Percentiles rank a stretch among this genome's conserved stretches.
Evolutionary conservation across 1,140 invertebrate species (phyloP).

Genomic region (Campoletis sonorensis): DNA sequence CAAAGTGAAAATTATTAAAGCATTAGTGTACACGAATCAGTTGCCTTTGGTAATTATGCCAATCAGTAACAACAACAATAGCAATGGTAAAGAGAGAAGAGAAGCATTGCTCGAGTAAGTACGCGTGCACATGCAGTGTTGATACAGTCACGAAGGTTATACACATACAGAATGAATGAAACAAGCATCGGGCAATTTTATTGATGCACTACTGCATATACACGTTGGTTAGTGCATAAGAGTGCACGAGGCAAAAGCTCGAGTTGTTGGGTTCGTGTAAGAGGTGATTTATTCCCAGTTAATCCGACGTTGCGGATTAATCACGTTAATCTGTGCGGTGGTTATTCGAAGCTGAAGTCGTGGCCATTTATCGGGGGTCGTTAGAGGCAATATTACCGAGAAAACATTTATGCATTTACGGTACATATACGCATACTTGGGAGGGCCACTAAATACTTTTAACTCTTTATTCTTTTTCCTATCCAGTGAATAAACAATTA

Average conservation of each 20-base stretch:
- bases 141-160: slow-evolving; percentile 34
- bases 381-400: slow-evolving; percentile 33
- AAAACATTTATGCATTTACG: not conserved
- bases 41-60: not conserved
- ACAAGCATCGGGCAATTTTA: slow-evolving; percentile 34
- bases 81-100: not conserved
- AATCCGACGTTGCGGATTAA: slow-evolving; percentile 34
- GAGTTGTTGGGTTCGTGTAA: slow-evolving; percentile 7
- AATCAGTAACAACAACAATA: not conserved
- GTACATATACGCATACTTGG: not conserved
- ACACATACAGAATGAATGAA: slow-evolving; percentile 6
- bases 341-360: slow-evolving; percentile 33
- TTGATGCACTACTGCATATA: slow-evolving; percentile 35
- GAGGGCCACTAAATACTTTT: slow-evolving; percentile 17
- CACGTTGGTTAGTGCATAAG: slow-evolving; percentile 4
- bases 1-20: slow-evolving; percentile 51
- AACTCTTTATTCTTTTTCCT: not conserved
- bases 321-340: slow-evolving; percentile 28
- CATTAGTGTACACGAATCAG: slow-evolving; percentile 29
- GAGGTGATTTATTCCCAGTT: slow-evolving; percentile 34
- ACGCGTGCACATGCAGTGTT: slow-evolving; percentile 9
- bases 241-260: not conserved
- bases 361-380: slow-evolving; percentile 39
- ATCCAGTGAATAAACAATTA: not conserved
- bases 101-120: not conserved